A percentile compares a stretch with the other conserved stretches of the same genome.
phyloP scores from a whole-genome alignment of 2,113 vertebrate species.

The Oryzias celebensis region DNA sequence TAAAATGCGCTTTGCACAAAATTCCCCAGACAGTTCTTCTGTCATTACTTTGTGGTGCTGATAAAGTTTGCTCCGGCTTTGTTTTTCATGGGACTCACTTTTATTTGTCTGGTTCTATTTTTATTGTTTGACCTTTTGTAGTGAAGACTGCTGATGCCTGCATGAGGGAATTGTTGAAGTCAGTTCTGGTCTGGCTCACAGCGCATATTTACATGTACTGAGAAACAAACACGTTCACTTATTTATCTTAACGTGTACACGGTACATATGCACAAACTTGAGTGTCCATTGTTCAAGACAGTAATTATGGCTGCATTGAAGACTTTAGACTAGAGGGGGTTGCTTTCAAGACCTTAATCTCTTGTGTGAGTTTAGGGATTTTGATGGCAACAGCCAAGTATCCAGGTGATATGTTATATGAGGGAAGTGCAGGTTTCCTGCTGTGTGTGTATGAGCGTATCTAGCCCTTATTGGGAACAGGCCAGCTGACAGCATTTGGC shows the following conservation, averaged over 20 bases:
- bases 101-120: constrained; percentile 10
- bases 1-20: not conserved
- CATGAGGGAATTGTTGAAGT: not conserved
- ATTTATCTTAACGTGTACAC: constrained; percentile 33
- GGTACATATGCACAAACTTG: constrained; percentile 21
- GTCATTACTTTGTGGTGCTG: not conserved
- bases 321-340: constrained; percentile 55
- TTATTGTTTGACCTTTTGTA: not conserved
- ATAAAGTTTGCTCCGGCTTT: not conserved
- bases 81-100: not conserved
- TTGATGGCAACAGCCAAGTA: constrained; percentile 47
- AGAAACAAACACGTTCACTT: constrained; percentile 8
- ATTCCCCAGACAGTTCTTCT: constrained; percentile 1
- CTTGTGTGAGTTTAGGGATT: constrained; percentile 49
- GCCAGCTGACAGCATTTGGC: constrained; percentile 70
- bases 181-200: not conserved
- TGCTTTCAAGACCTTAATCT: constrained; percentile 71
- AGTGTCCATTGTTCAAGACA: constrained; percentile 37
- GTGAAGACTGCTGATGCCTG: not conserved
- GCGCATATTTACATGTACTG: constrained; percentile 9
- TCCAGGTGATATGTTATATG: constrained; percentile 64
- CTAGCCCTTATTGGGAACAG: constrained; percentile 52
- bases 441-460: constrained; percentile 41
- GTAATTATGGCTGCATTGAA: constrained; percentile 64
- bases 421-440: constrained; percentile 37